Evolutionary conservation across 2,888 invertebrate genomes (phyloP).

Genomic region (Orthosia gothica): DNA sequence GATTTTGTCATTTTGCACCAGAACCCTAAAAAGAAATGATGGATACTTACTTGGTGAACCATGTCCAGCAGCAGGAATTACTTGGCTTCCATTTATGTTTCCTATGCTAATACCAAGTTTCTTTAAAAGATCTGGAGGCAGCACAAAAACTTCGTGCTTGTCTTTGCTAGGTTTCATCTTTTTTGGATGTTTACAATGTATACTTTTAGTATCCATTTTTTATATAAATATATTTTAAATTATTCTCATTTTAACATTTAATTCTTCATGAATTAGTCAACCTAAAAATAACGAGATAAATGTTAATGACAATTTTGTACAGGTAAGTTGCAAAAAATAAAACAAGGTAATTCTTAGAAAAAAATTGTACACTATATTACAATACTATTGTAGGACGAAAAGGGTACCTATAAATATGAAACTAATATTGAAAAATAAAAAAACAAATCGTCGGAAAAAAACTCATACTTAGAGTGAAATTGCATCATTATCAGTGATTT

Average conservation of each 20-base stretch:
- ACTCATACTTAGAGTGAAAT: not conserved
- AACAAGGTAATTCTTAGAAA: not conserved
- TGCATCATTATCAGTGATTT: conserved; percentile 15
- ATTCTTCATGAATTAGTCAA: conserved; percentile 4
- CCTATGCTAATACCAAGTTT: conserved; percentile 86
- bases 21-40: not conserved
- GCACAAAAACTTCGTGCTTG: conserved; percentile 82
- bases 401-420: not conserved
- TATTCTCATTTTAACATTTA: conserved; percentile 31
- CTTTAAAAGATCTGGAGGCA: conserved; percentile 86
- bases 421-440: not conserved
- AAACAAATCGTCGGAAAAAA: not conserved
- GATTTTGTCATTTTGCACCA: not conserved
- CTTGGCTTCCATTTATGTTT: conserved; percentile 47
- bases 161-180: conserved; percentile 60
- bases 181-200: conserved; percentile 66
- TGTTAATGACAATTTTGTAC: not conserved
- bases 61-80: conserved; percentile 19
- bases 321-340: not conserved
- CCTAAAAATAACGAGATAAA: conserved; percentile 33
- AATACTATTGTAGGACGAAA: not conserved
- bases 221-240: not conserved
- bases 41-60: conserved; percentile 55
- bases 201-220: conserved; percentile 62
- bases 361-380: not conserved